Percentiles rank a stretch among this genome's conserved stretches.
Evolutionary conservation across 2,888 invertebrate genomes (phyloP).

Genomic region (Galerucella calmariensis): DNA sequence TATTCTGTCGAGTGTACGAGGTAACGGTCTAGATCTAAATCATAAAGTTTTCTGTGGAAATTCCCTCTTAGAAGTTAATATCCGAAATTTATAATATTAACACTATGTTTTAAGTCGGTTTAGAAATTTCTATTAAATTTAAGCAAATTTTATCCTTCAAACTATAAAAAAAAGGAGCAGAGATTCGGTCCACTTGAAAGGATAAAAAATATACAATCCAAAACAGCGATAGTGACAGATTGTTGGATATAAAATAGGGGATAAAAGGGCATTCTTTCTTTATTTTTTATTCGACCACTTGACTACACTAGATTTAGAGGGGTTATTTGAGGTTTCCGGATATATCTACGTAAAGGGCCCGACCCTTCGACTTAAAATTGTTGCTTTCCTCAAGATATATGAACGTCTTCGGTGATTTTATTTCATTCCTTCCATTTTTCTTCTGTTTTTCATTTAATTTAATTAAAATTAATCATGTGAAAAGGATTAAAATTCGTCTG

Average conservation of each 20-base stretch:
- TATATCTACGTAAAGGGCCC: conserved; percentile 32
- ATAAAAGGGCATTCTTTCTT: conserved; percentile 57
- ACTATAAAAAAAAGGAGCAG: background rate
- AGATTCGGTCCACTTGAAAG: background rate
- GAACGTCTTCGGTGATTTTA: background rate
- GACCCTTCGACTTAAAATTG: conserved; percentile 32
- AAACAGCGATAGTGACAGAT: conserved; percentile 60
- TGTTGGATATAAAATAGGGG: conserved; percentile 59
- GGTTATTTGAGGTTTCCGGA: conserved; percentile 52
- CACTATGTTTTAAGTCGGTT: background rate
- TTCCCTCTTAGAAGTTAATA: background rate
- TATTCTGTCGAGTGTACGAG: background rate
- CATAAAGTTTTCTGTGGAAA: background rate
- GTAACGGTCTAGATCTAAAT: conserved; percentile 2
- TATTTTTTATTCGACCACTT: conserved; percentile 60
- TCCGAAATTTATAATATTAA: conserved; percentile 5
- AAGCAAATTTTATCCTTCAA: background rate
- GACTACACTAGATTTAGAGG: conserved; percentile 57
- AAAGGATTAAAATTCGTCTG: conserved; percentile 38
- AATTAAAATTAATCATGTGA: background rate
- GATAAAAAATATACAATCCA: conserved; percentile 51
- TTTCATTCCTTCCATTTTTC: background rate
- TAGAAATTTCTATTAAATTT: background rate
- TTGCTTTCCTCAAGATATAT: conserved; percentile 3
- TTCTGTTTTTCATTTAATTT: background rate